Evolutionary conservation across 1,140 invertebrate species (phyloP).

Genomic region (Zaprionus gabonicus): DNA sequence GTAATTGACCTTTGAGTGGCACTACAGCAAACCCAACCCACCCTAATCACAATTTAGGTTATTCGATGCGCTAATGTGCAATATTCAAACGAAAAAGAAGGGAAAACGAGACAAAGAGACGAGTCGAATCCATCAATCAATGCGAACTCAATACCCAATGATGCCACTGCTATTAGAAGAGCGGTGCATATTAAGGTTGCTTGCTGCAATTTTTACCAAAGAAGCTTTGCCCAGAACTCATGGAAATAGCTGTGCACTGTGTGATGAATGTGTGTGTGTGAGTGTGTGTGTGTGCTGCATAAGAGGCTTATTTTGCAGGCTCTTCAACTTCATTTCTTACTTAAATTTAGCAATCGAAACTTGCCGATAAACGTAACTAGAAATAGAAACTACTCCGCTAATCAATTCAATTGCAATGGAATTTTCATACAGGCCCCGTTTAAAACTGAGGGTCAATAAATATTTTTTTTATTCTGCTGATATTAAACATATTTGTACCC

Average conservation of each 20-base stretch:
- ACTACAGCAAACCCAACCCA: neutral
- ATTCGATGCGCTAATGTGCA: neutral
- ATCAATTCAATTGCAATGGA: conserved; percentile 10
- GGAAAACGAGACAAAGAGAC: neutral
- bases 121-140: conserved; percentile 3
- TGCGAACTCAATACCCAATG: neutral
- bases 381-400: conserved; percentile 12
- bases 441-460: conserved; percentile 11
- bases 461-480: conserved; percentile 13
- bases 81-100: neutral
- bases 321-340: neutral
- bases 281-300: conserved; percentile 13
- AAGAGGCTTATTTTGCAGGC: neutral
- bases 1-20: neutral
- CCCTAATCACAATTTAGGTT: neutral
- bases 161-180: neutral
- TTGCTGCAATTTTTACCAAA: neutral
- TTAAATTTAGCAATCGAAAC: neutral
- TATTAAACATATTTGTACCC: conserved; percentile 15
- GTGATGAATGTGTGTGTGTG: neutral
- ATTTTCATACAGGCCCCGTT: conserved; percentile 10
- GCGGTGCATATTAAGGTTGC: neutral
- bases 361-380: conserved; percentile 3
- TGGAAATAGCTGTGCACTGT: neutral
- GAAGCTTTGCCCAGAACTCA: neutral